A percentile compares a stretch with the other conserved stretches of the same genome.
phyloP scores from a whole-genome alignment of 2,113 vertebrate species.

The Hiodon alosoides region DNA sequence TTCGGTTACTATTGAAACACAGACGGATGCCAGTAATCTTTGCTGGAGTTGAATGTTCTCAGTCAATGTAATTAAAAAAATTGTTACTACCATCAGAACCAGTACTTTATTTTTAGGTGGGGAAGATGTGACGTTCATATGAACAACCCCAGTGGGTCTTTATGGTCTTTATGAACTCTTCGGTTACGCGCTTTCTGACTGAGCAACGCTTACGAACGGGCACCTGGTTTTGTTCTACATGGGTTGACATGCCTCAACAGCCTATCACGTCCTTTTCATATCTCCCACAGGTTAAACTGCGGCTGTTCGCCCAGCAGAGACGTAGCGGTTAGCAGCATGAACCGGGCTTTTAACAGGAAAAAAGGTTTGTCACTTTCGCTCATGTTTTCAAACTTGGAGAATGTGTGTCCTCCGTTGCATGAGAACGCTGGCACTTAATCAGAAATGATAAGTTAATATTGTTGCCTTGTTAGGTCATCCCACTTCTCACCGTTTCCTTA shows the following conservation, averaged over 20 bases:
- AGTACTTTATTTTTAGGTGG: too few relatives aligned
- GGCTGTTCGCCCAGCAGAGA: slow-evolving; percentile 40
- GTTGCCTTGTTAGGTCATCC: background rate
- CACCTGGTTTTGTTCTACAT: background rate
- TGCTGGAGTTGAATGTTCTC: too few relatives aligned
- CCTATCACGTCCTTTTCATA: slow-evolving; percentile 23
- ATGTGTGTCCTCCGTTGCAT: background rate
- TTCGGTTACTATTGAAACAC: too few relatives aligned
- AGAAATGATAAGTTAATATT: too few relatives aligned
- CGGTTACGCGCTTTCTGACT: background rate
- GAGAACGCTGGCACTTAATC: too few relatives aligned
- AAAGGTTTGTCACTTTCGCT: slow-evolving; percentile 67
- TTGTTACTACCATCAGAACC: too few relatives aligned
- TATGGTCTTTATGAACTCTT: background rate
- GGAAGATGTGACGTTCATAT: too few relatives aligned
- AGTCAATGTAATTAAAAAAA: too few relatives aligned
- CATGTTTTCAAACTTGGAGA: background rate
- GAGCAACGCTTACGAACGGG: too few relatives aligned
- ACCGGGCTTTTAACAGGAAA: slow-evolving; percentile 86
- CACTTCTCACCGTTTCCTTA: slow-evolving; percentile 28
- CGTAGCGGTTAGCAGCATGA: slow-evolving; percentile 73
- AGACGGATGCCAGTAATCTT: too few relatives aligned
- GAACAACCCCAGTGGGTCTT: background rate
- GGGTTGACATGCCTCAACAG: background rate
- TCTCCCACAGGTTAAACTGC: slow-evolving; percentile 52